Evolutionary conservation across 1,140 invertebrate species (phyloP).

Genomic region (Dendrolimus punctatus): DNA sequence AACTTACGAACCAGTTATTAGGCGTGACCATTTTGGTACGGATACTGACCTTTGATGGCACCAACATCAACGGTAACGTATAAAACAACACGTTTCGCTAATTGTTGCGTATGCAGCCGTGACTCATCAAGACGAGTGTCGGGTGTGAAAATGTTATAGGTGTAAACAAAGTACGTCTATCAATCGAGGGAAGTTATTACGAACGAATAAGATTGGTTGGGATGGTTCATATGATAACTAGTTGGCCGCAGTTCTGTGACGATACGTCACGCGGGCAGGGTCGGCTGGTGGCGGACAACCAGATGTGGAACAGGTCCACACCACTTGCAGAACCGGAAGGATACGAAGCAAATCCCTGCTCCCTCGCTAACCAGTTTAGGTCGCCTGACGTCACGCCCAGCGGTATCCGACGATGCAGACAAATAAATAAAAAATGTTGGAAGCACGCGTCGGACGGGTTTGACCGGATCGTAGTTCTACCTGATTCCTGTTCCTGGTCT

Average conservation of each 20-base stretch:
- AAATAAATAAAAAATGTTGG: conserved; percentile 72
- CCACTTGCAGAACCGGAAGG: conserved; percentile 69
- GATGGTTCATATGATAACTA: conserved; percentile 11
- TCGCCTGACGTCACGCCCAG: conserved; percentile 68
- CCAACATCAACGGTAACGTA: conserved; percentile 44
- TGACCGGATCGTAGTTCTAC: conserved; percentile 70
- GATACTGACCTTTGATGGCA: conserved; percentile 68
- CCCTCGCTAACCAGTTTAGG: conserved; percentile 71
- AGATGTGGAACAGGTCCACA: conserved; percentile 67
- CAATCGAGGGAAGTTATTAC: too few relatives aligned
- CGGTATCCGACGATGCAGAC: conserved; percentile 68
- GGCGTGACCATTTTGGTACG: conserved; percentile 69
- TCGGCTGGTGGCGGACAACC: conserved; percentile 51
- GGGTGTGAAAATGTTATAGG: conserved; percentile 12
- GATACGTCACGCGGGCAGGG: conserved; percentile 53
- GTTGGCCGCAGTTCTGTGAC: conserved; percentile 10
- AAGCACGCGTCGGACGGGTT: conserved; percentile 70
- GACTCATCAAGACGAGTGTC: conserved; percentile 56
- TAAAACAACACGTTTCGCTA: conserved; percentile 52
- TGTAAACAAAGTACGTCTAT: too few relatives aligned
- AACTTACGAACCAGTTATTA: conserved; percentile 70
- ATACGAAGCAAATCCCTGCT: conserved; percentile 70
- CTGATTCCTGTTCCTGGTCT: conserved; percentile 69
- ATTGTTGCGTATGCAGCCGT: conserved; percentile 55
- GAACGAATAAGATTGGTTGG: conserved; percentile 6